Evolutionary conservation across 2,113 vertebrate genomes (phyloP), one percentile per base, ranked within the genome.

Genomic region (Ochotona princeps): DNA sequence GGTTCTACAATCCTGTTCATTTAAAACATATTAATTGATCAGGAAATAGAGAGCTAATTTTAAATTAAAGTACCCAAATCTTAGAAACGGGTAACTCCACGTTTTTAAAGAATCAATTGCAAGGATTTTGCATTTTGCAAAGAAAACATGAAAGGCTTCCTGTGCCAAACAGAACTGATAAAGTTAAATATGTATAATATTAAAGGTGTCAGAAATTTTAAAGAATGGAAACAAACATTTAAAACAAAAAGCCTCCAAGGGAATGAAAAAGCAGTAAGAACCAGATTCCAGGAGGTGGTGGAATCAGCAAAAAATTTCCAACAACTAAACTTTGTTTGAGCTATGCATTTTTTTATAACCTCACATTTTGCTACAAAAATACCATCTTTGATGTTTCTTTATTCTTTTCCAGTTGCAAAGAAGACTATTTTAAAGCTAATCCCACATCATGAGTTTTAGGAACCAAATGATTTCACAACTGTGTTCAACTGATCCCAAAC

Each of bases 341-440:
- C 17, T 89, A 87, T 84, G 14, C 49, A 93, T 88, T 87, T 26
- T 47, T 87, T 93, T 84, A 57, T 73, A 95, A 54, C 15, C 20
- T 81, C 69, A 92, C 91, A 89, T 20, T 72, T 90, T 88, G 23
- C 89, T 83, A 38, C 21, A 97, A 85, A 57, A 92, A 90, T 82
- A 79, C 15, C 75, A 76, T 86, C 54, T 17, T 32, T 84, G 65
- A 93, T 69, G 26, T 51, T 47, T 94, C 14, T 67, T 88, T 89
- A 81, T 82, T 87, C 18, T 32, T 86, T 89, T 47, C 38, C 60
- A 87, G 87, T 0, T 83, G 60, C 49, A 96, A 85, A 85, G 20
- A 91, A 14, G 20, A 57, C 2, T 88, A 82, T 81, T 94, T 92
- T 91, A 92, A 89, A 92, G 65, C 21, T 87, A 74, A 54, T 92